These are phyloP conservation scores for Orientallactaga sibirica DNA, from an alignment of 2,797 vertebrate species.

Conservation along the genomic window DNA sequence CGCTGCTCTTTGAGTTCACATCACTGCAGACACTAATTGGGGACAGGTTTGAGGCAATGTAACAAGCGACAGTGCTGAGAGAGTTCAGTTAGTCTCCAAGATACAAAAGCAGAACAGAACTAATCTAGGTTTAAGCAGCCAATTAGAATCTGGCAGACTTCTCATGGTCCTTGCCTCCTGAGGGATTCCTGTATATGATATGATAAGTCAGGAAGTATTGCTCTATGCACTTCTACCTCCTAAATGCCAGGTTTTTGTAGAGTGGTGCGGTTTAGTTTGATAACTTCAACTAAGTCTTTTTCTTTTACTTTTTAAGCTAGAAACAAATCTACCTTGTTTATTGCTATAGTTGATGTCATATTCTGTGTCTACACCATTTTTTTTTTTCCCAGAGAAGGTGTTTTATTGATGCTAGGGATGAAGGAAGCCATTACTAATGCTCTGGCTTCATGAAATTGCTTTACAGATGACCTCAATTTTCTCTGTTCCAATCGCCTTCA, in stretches of 20 bases:
- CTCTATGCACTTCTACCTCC: not conserved
- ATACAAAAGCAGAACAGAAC: not conserved
- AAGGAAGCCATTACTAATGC: not conserved
- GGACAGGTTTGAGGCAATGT: not conserved
- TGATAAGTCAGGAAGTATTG: not conserved
- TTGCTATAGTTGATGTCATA: not conserved
- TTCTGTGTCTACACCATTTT: not conserved
- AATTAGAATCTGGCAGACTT: conserved; percentile 2
- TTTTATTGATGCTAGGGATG: not conserved
- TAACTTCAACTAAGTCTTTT: not conserved
- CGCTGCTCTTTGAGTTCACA: not conserved
- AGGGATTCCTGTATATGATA: not conserved
- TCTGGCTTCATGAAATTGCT: not conserved
- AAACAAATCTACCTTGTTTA: not conserved
- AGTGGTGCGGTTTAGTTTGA: not conserved
- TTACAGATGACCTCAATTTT: not conserved
- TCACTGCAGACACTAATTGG: conserved; percentile 7
- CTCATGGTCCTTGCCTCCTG: not conserved
- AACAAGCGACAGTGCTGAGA: not conserved
- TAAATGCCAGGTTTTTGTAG: not conserved
- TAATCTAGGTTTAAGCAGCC: not conserved
- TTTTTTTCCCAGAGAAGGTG: not conserved
- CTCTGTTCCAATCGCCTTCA: not conserved
- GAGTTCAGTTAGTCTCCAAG: conserved; percentile 12
- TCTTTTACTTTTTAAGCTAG: not conserved